A percentile compares a stretch with the other conserved stretches of the same genome.
phyloP scores from a whole-genome alignment of 2,113 vertebrate species.

The Phylloscopus trochiloides region DNA sequence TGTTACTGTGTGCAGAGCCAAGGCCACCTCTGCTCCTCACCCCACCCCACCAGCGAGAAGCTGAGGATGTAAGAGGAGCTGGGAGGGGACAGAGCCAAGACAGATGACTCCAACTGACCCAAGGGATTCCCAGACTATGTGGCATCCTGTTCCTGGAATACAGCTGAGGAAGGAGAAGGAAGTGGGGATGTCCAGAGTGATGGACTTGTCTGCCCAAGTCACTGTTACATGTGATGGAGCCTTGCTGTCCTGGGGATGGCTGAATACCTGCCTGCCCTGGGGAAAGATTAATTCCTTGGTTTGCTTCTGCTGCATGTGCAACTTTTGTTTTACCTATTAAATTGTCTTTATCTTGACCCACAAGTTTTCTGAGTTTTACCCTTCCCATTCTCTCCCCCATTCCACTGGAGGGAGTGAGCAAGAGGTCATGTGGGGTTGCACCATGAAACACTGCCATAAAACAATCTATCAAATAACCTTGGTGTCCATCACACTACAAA shows the following conservation, averaged over 20 bases:
- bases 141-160: background rate
- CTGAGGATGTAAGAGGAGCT: background rate
- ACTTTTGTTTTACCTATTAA: background rate
- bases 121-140: background rate
- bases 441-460: background rate
- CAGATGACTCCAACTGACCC: background rate
- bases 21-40: background rate
- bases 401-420: background rate
- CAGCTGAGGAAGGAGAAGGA: background rate
- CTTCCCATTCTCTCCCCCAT: background rate
- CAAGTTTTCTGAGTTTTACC: background rate
- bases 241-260: background rate
- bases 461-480: background rate
- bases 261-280: background rate
- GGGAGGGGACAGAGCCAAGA: background rate
- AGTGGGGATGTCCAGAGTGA: background rate
- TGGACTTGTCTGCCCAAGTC: background rate
- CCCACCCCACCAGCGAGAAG: background rate
- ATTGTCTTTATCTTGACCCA: accelerated
- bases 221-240: accelerated
- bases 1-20: background rate
- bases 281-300: background rate
- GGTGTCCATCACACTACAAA: background rate
- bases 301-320: background rate
- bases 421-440: background rate